Base-by-base conservation (phyloP, 2,113 vertebrate genomes). In the Globicephala melas region DNA sequence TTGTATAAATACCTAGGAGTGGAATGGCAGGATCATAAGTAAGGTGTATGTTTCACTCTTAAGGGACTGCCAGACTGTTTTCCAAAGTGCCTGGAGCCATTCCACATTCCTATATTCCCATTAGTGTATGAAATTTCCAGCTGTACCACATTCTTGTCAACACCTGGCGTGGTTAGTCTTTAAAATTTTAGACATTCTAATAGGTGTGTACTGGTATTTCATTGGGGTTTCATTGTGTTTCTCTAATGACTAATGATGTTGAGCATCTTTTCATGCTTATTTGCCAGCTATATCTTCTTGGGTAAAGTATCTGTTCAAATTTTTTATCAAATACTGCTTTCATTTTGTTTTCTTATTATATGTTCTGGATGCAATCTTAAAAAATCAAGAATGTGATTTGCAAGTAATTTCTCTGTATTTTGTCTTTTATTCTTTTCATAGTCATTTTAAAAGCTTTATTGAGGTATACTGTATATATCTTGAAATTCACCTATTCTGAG, bases 351-450 rank as follows among this genome's bases (percentile, higher is more conserved):
- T 76, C 53, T 93, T 89, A 26, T 33, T 67, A 41, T 82, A 33
- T 80, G 67, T 41, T 68, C 18, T 84, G 31, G 36, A 41, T 50
- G 14, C 36, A 83, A 91, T 92, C 68, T 77, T 38, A 53, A 87
- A 91, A 89, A 82, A 77, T 36, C 65, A 71, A 21, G 26, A 65
- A 38, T 81, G 81, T 25, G 17, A 73, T 84, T 94, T 73, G n/a
- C 33, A 86, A 70, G 62, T 83, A 91, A 93, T 96, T 97, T 71
- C 81, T 86, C 21, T 47, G 17, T 23, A 58, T 41, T 8, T 58
- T 90, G 41, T 89, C 67, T 91, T 95, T 96, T 33, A 70, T n/a
- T 82, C 36, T 65, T 86, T 94, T 87, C 81, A 47, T 4, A 47
- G 20, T 86, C 44, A 36, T 85, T 71, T 80, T 63, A 71, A 68